Conservation (phyloP, 2,888 invertebrate genomes). For the Ceratothoa steindachneri region DNA sequence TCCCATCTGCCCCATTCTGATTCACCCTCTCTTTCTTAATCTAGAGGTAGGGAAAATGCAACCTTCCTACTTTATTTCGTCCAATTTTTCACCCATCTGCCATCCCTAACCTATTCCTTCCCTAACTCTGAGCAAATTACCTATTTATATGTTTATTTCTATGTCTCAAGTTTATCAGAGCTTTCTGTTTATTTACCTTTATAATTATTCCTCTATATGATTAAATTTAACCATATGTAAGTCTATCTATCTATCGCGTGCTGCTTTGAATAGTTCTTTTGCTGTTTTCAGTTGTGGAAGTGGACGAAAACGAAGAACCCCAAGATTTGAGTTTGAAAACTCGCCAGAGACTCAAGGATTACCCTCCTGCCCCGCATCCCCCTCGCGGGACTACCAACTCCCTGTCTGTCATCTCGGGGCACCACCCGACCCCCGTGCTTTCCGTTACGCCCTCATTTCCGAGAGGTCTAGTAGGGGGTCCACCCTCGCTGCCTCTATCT, state of each 20-base stretch:
- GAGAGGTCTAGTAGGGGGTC: background rate
- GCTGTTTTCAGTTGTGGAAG: constrained; percentile 22
- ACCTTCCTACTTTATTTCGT: no score
- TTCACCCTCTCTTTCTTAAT: background rate
- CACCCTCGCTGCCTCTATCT: background rate
- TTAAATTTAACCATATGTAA: background rate
- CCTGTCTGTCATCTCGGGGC: no score
- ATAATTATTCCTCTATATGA: no score
- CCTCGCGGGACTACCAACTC: background rate
- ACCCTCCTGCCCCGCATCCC: background rate
- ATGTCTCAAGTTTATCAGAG: no score
- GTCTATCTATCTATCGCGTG: background rate
- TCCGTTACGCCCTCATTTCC: background rate
- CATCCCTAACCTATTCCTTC: no score
- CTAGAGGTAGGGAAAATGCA: no score
- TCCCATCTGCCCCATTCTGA: background rate
- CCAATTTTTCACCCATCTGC: no score
- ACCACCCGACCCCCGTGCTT: background rate
- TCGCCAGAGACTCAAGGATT: background rate
- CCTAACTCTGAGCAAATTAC: no score
- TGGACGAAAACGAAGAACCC: constrained; percentile 34
- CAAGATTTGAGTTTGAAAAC: constrained; percentile 39
- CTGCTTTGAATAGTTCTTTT: background rate
- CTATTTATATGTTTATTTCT: no score
- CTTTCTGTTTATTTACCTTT: no score